These are phyloP conservation scores for Prolemur simus DNA, from an alignment of 2,113 vertebrate genomes.

Conservation along the genomic window DNA sequence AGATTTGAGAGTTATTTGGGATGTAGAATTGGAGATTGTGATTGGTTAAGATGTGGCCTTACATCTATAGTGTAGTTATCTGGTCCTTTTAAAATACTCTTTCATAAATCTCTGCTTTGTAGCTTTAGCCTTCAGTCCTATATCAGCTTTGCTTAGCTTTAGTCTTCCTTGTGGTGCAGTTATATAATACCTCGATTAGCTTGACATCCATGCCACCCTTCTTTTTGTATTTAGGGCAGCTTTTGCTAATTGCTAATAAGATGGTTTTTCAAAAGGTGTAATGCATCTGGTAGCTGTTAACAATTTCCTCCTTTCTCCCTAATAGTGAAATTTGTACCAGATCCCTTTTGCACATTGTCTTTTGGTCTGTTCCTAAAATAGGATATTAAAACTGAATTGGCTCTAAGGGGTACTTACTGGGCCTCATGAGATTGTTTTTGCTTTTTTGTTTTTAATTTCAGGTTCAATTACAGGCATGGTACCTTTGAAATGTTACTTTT, in stretches of 20 bases:
- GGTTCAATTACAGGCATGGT: background rate
- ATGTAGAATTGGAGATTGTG: background rate
- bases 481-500: conserved; percentile 22
- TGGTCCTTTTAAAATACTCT: background rate
- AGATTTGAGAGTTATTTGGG: background rate
- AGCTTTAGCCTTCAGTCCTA: background rate
- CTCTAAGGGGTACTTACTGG: background rate
- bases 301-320: background rate
- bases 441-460: conserved; percentile 46
- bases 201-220: background rate
- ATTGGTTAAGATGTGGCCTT: background rate
- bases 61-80: background rate
- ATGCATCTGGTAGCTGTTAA: background rate
- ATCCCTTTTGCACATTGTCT: background rate
- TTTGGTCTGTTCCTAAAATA: background rate
- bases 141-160: background rate
- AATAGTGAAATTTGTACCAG: background rate
- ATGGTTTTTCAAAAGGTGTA: background rate
- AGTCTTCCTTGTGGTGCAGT: background rate
- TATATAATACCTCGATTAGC: conserved; percentile 7
- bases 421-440: background rate
- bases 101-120: background rate
- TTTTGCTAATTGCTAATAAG: background rate
- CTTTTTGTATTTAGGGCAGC: background rate
- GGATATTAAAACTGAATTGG: background rate